Evolutionary conservation across 1,140 invertebrate species (phyloP), one percentile per base, ranked within the genome.

Genomic region (Phymastichus coffea): DNA sequence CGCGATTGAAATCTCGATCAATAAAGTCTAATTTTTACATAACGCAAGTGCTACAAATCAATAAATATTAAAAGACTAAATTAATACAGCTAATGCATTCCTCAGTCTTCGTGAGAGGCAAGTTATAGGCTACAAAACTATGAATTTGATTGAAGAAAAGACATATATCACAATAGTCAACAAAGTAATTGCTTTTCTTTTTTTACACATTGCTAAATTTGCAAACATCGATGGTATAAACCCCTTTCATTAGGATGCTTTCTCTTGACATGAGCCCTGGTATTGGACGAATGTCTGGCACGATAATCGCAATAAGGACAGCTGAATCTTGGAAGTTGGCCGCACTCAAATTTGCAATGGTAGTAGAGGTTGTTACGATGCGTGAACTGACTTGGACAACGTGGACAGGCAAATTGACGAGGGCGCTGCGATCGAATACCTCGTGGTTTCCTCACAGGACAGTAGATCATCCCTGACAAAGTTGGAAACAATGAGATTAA

Each of bases 261-360:
- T n/a, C 68, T 66, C 22, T 68, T 69, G 7, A 75, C 67, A 22
- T 75, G 73, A 1, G 68, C 65, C 46, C 70, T 58, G 6, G 71
- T 63, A 51, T 81, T 77, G 47, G 78, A 79, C 35, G 79, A 77
- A 55, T 81, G 79, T 54, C 78, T 77, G 4, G 79, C 77, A 9
- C 67, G 62, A 51, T 76, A 75, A 3, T 69, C 67, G 59, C 83
- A 85, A 52, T 81, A 70, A 14, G 83, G 81, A 60, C 84, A 85
- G 22, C 72, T 69, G 62, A 84, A 85, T 61, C 81, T 71, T 9
- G 81, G 79, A 44, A 74, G 71, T 28, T 81, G 76, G n/a, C 81
- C 81, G 61, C 84, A 84, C 61, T 85, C 83, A 63, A 78, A 84
- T 46, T 82, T 82, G 19, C 82, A 66, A 25, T 76, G 84, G 25